phyloP scores from a whole-genome alignment of 2,113 vertebrate species.

The Litocranius walleri region DNA sequence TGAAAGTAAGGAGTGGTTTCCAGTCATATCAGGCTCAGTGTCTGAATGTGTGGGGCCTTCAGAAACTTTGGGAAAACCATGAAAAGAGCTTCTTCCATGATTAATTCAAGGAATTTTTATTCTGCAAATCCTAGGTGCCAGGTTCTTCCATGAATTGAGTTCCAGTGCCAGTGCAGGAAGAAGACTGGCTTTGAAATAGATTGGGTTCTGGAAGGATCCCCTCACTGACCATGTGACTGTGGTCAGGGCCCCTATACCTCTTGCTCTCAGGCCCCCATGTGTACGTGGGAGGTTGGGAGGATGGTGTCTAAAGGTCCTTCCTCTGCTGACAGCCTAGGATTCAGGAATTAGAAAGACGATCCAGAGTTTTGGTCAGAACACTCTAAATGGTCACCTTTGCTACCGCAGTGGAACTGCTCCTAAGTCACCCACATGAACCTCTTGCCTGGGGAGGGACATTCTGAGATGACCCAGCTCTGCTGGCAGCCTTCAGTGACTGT shows the following conservation, averaged over 20 bases:
- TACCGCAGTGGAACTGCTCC: rapidly evolving
- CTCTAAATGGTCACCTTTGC: background rate
- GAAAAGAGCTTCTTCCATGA: rapidly evolving
- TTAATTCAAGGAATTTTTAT: rapidly evolving
- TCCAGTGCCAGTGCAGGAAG: background rate
- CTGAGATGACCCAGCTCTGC: background rate
- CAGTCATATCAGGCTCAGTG: rapidly evolving
- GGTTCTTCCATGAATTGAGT: background rate
- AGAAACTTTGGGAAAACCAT: background rate
- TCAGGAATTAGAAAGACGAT: too few species aligned
- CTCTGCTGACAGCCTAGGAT: background rate
- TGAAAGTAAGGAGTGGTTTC: rapidly evolving
- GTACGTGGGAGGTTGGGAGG: rapidly evolving
- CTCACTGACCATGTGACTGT: background rate
- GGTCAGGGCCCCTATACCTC: too few species aligned
- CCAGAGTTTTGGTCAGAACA: background rate
- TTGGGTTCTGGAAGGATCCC: background rate
- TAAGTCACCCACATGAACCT: background rate
- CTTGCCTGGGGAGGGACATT: background rate
- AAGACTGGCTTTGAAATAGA: background rate
- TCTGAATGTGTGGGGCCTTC: rapidly evolving
- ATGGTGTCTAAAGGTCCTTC: rapidly evolving
- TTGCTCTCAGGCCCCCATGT: background rate
- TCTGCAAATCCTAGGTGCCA: background rate
- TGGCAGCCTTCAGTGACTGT: background rate